Evolutionary conservation across 2,113 vertebrate species (phyloP), one percentile per base, ranked within the genome.

Genomic region (Gavia stellata): DNA sequence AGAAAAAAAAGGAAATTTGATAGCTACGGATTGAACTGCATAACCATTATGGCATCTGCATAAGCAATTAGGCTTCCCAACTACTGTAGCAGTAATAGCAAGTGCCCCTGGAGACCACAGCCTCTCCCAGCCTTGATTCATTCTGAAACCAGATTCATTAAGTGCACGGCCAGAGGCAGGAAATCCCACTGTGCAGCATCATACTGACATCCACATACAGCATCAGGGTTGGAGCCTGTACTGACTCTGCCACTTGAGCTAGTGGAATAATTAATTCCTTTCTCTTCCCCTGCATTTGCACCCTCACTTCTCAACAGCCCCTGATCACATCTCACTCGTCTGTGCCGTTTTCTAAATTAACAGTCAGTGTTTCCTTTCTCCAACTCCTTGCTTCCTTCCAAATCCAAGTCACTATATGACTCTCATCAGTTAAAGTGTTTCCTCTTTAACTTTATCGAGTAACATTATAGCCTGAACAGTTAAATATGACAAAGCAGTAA

Each of bases 191-290:
- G 29, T 29, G 75, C 29, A 42, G 34, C 34, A 29, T 58, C 65
- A 3, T 8, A 8, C 31, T 34, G 52, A 50, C 6, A 1, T 63
- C 38, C 49, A 38, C 1, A 1, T 13, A 5, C 17, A 62, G 72
- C 50, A 21, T 20, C 42, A 14, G 25, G 23, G 10, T 3, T 68
- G 45, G 58, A 86, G 63, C 33, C 45, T 53, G 28, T 52, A 23
- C 72, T 13, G 4, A 47, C 26, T 44, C 38, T 88, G 53, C 25
- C 20, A 2, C 24, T 62, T 66, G 42, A n/a, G 33, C 38, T 71
- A 26, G 14, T 58, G 63, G n/a, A 53, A 42, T 56, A 33, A 84
- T 86, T 70, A 4, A 70, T 78, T 83, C 47, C 24, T 71, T 74
- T 17, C 20, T 59, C 33, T 75, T 82, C 28, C 50, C 21, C 15